Base-by-base conservation (phyloP, 2,113 vertebrate genomes). In the Thamnophis sirtalis region DNA sequence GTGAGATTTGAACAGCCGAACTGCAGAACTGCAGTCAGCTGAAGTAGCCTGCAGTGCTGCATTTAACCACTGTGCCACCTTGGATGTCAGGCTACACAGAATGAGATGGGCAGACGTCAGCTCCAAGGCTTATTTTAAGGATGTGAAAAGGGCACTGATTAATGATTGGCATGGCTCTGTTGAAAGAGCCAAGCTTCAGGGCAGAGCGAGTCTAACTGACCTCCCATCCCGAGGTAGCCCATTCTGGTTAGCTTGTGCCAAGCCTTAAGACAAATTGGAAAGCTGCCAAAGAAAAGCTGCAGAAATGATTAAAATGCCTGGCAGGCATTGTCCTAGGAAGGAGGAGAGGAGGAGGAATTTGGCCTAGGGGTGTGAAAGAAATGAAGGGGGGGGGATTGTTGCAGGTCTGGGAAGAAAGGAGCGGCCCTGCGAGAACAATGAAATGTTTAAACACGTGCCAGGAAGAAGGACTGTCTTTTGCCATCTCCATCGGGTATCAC, bases 391-490 rank as follows among this genome's bases (percentile, higher is more conserved):
- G 5, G 68, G 4, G 11, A 2, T 26, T 19, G 15, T 55, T 60
- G 24, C 13, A 26, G 38, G 48, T 85, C 55, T 49, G 13, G 53
- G 38, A 22, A 50, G 80, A 80, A 80, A 80, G 15, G n/a, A 80
- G 38, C 2, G 26, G 73, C 51, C 84, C 28, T 10, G 21, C 17
- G 53, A 58, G 33, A 22, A 53, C 49, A 55, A 55, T 85, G 80
- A 91, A 85, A 91, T 91, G 56, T 91, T 91, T 91, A 85, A 85
- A 58, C 48, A 9, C 3, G 56, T 85, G 80, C 56, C 90, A 91
- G 53, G 48, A 54, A 58, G 38, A 56, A 56, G 24, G 49, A 5
- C 53, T n/a, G 56, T 85, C 53, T 38, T 85, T 58, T 85, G 84
- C 90, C 9, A 21, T 26, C 43, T 84, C 53, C 73, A 58, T 38